These are phyloP conservation scores for Alentia gelatinosa DNA, from an alignment of 2,888 invertebrate species.

Conservation along the genomic window DNA sequence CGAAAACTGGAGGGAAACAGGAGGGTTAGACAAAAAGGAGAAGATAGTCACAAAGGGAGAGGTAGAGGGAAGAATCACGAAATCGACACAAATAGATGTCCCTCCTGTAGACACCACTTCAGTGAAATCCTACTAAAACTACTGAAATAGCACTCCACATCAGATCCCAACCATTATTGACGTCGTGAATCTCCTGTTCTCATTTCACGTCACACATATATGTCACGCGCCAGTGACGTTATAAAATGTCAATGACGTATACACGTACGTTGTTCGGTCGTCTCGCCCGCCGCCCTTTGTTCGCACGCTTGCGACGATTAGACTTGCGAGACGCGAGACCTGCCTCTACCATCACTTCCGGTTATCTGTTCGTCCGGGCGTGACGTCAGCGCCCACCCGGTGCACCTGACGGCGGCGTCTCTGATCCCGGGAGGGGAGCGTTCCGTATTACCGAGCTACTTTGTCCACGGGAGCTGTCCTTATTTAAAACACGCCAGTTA, in stretches of 20 bases:
- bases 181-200: background rate
- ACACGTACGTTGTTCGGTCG: background rate
- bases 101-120: background rate
- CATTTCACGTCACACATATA: background rate
- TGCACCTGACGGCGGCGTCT: conserved; percentile 17
- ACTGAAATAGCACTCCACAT: background rate
- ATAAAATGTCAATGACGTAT: background rate
- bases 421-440: background rate
- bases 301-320: background rate
- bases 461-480: background rate
- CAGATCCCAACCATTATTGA: background rate
- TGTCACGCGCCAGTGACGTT: background rate
- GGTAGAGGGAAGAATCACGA: too few species aligned
- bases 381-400: background rate
- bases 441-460: background rate
- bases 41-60: too few species aligned
- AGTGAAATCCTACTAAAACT: background rate
- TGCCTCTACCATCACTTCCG: background rate
- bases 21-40: too few species aligned
- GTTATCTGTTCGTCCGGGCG: background rate
- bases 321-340: background rate
- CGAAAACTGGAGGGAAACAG: too few species aligned
- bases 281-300: background rate
- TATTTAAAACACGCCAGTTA: too few species aligned
- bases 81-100: too few species aligned